Evolutionary conservation across 2,888 invertebrate species (phyloP), one percentile per base, ranked within the genome.

Genomic region (Parnassius glacialis): DNA sequence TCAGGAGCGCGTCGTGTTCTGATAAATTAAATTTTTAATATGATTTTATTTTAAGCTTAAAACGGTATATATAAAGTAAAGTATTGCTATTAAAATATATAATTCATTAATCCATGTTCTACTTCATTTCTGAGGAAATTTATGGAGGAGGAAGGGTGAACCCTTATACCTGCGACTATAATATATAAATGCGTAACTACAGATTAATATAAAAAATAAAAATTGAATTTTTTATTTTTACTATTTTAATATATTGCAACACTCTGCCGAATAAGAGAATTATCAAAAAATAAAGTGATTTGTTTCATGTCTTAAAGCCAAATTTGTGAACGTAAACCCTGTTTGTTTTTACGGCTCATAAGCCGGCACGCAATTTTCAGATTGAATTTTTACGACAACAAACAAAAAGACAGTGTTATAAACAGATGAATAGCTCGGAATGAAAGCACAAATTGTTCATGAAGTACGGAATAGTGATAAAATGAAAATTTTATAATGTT

Each of bases 351-450:
- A 77, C 70, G 67, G 68, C 72, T 64, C 64, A 67, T 72, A 62
- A 58, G 76, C 70, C 72, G 56, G 64, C 68, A 62, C 70, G 80
- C 85, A 83, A 85, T 85, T 81, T 83, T 68, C 81, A 81, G 84
- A 85, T 85, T 85, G 85, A 79, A 81, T 83, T 85, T 85, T 85
- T 85, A 84, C 81, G 83, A 82, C 79, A 43, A 57, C 57, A 48
- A 73, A 67, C 73, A 72, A 71, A 72, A 66, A 60, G 59, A 81
- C 80, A 78, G 78, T 79, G 77, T 72, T 75, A 80, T 82, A 80
- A 81, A 81, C 80, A 81, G 80, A 81, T 80, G 78, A 59, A 63
- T 47, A 62, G 48, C 44, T 42, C 52, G 52, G 47, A n/a, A 41
- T 47, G 20, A 45, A 47, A 47, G 47, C 52, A 16, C 51, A 56